Base-by-base conservation (phyloP, 2,113 vertebrate species). In the Entomyzon cyanotis region DNA sequence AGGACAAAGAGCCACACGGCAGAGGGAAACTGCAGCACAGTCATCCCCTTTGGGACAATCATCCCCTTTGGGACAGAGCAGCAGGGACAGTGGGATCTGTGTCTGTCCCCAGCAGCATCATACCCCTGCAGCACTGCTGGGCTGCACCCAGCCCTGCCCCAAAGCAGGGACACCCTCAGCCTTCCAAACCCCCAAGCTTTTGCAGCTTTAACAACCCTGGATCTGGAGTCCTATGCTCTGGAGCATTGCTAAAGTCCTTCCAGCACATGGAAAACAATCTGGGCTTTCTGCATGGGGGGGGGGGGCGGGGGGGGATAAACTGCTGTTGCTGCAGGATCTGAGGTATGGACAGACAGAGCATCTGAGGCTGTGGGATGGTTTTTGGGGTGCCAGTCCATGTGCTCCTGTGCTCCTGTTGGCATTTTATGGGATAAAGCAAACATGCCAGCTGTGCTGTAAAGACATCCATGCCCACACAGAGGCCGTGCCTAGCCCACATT, bases 401-500 rank as follows among this genome's bases (percentile, higher is more conserved):
- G 6, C 10, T n/a, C n/a, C n/a, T 52, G 22, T 10, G 30, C 4
- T 60, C 37, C 63, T 0, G 1, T 6, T 64, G 55, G 39, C 1
- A 2, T 35, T 84, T 39, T 8, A 0, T 14, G 53, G 53, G 53
- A 64, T 53, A 25, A 44, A 2, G 16, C 2, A 33, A 42, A 18
- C 20, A 21, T 16, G 17, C 13, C 55, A 62, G 35, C 41, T 5
- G 7, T 19, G 19, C 18, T 30, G 23, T 46, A 11, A 3, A 5
- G 20, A 20, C 3, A 5, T 23, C 15, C 11, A 0, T 10, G 20
- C 1, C 4, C 8, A 1, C 3, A 4, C 44, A 60, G 69, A 46
- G 31, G 27, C 41, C 0, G 5, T 1, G 2, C 50, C 70, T 17
- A 22, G 9, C 15, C 52, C 31, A 8, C 0, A 0, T 8, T 53